Percentiles rank a stretch among this genome's conserved stretches.
phyloP scores from a whole-genome alignment of 2,888 invertebrate species.

The Mayetiola destructor region DNA sequence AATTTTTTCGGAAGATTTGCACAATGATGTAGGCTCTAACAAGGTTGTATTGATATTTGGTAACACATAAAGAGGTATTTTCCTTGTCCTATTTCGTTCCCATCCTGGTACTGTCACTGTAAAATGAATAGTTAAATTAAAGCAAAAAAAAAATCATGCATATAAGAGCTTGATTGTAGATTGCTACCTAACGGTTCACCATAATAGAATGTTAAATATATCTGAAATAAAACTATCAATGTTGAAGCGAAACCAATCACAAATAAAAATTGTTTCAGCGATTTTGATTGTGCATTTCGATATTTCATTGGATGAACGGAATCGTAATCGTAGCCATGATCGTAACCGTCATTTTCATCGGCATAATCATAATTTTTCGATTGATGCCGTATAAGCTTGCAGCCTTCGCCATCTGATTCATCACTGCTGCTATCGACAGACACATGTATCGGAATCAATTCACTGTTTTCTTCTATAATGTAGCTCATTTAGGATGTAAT shows the following conservation, averaged over 20 bases:
- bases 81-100: conserved; percentile 58
- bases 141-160: not conserved
- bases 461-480: no score
- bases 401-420: no score
- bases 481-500: no score
- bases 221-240: not conserved
- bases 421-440: no score
- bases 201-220: not conserved
- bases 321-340: no score
- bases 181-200: not conserved
- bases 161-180: not conserved
- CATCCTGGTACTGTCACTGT: conserved; percentile 47
- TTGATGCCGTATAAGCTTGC: no score
- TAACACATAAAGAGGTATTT: conserved; percentile 54
- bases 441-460: no score
- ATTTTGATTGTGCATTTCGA: not conserved
- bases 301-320: not conserved
- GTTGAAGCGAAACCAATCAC: not conserved
- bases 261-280: not conserved
- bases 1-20: not conserved
- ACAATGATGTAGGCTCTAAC: conserved; percentile 39
- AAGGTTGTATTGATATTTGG: conserved; percentile 53
- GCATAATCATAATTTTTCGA: no score
- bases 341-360: no score
- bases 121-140: conserved; percentile 16